phyloP scores from a whole-genome alignment of 2,797 vertebrate species.

The Cossypha heuglini region DNA sequence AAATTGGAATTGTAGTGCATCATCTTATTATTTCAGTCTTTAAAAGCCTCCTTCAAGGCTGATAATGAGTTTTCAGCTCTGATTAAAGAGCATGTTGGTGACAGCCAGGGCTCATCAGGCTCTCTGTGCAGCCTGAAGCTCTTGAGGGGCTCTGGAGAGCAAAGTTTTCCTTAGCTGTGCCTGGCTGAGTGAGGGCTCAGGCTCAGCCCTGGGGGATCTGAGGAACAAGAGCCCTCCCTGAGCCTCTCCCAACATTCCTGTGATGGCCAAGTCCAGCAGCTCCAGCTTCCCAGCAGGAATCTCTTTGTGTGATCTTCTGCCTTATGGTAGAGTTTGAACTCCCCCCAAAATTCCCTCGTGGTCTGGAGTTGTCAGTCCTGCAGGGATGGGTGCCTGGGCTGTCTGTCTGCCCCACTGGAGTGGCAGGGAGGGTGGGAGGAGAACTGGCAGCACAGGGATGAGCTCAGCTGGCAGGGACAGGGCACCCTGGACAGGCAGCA shows the following conservation, averaged over 20 bases:
- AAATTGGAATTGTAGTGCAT: background rate
- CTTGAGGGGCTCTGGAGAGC: background rate
- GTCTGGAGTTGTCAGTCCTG: background rate
- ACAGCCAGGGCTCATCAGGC: background rate
- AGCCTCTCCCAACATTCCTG: background rate
- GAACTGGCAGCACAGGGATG: background rate
- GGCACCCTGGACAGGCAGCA: background rate
- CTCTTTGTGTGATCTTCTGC: fast-evolving
- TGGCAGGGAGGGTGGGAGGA: background rate
- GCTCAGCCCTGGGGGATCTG: background rate
- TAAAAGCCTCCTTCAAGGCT: background rate
- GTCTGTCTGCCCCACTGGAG: background rate
- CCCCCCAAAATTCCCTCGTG: background rate
- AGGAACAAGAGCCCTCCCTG: background rate
- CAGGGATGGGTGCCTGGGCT: background rate
- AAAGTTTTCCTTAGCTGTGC: background rate
- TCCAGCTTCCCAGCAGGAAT: background rate
- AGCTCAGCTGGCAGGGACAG: background rate
- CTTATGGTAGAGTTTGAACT: background rate
- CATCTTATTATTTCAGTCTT: background rate
- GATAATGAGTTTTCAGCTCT: background rate
- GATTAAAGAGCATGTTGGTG: background rate
- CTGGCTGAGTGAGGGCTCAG: fast-evolving
- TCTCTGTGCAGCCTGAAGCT: background rate
- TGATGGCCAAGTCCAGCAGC: background rate